Conservation (phyloP, 2,888 invertebrate species). For the Tipula helvola region DNA sequence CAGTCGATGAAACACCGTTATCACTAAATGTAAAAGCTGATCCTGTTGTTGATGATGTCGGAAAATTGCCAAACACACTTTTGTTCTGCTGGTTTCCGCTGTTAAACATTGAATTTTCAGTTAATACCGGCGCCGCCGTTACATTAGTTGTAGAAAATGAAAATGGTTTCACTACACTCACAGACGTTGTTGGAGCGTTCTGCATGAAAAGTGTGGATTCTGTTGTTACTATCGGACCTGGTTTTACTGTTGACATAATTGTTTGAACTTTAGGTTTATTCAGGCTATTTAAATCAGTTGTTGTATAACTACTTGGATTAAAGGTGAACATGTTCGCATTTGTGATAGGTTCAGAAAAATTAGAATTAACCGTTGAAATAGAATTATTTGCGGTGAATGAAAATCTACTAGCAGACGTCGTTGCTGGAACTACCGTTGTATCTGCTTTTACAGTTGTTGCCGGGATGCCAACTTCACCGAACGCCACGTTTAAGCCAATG, state of each 20-base stretch:
- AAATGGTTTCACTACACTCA: not conserved
- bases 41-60: not conserved
- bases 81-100: not conserved
- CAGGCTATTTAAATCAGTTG: not conserved
- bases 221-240: not conserved
- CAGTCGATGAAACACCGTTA: not conserved
- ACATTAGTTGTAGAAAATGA: not conserved
- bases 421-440: not conserved
- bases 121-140: not conserved
- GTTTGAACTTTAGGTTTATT: not conserved
- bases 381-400: not conserved
- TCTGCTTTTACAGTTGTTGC: not conserved
- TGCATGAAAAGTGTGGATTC: not conserved
- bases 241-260: not conserved
- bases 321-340: not conserved
- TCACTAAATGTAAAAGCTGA: not conserved
- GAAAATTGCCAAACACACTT: not conserved
- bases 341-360: not conserved
- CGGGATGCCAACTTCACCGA: not conserved
- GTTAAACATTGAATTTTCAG: not conserved
- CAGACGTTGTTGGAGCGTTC: not conserved
- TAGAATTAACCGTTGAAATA: not conserved
- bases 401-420: not conserved
- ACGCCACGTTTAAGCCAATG: not conserved
- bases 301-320: not conserved